Evolutionary conservation across 2,888 invertebrate species (phyloP).

Genomic region (Chymomyza caudatula): DNA sequence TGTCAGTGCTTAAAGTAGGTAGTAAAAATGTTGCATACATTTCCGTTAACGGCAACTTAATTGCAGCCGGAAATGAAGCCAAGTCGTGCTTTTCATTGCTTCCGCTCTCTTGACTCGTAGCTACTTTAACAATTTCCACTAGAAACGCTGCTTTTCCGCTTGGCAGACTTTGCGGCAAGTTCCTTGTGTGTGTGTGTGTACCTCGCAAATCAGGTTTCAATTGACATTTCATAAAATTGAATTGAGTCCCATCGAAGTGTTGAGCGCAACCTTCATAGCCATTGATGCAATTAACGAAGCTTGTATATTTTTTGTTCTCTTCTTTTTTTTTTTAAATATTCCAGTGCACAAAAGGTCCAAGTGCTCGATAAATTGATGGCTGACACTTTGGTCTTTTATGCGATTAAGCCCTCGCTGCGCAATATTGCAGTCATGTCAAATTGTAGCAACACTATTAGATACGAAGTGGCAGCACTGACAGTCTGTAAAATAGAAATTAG

Average conservation of each 20-base stretch:
- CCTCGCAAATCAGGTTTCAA: constrained; percentile 55
- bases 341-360: background rate
- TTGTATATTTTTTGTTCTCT: background rate
- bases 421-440: constrained; percentile 76
- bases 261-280: constrained; percentile 30
- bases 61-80: constrained; percentile 65
- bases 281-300: constrained; percentile 43
- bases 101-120: background rate
- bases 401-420: constrained; percentile 67
- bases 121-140: background rate
- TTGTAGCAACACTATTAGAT: constrained; percentile 77
- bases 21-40: constrained; percentile 45
- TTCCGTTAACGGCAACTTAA: constrained; percentile 57
- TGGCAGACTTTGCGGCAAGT: background rate
- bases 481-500: constrained; percentile 62
- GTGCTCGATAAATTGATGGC: background rate
- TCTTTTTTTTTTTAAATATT: background rate
- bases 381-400: constrained; percentile 24
- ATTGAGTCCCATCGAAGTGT: constrained; percentile 27
- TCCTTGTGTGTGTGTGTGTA: constrained; percentile 17
- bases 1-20: background rate
- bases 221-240: constrained; percentile 65
- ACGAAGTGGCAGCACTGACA: constrained; percentile 77
- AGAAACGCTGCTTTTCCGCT: background rate
- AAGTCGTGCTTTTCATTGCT: constrained; percentile 22